These are phyloP conservation scores for Chrysocyon brachyurus DNA, from an alignment of 2,797 vertebrate genomes.

Conservation along the genomic window DNA sequence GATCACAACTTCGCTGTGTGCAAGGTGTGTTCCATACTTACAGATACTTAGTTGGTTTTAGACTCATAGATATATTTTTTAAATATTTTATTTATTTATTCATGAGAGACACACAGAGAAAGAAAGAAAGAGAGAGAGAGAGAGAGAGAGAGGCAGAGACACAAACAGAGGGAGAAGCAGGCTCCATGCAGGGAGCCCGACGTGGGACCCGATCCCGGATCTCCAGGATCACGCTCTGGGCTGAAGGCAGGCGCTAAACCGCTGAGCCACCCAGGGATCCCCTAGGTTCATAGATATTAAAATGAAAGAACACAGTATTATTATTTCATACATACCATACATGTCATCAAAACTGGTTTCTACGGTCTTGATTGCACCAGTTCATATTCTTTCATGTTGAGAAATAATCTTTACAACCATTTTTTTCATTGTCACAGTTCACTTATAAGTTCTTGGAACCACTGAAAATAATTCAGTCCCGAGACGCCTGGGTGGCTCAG, in stretches of 20 bases:
- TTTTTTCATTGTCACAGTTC: slow-evolving; percentile 8
- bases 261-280: too few species aligned
- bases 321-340: neutral
- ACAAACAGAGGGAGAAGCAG: too few species aligned
- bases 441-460: slow-evolving; percentile 39
- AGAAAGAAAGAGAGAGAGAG: too few species aligned
- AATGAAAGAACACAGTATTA: neutral
- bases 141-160: too few species aligned
- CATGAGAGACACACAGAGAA: too few species aligned
- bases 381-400: neutral
- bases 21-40: neutral
- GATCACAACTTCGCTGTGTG: neutral
- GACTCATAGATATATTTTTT: neutral
- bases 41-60: neutral
- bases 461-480: neutral
- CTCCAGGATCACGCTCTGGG: too few species aligned
- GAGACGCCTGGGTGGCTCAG: too few species aligned
- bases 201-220: too few species aligned
- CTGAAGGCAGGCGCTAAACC: too few species aligned
- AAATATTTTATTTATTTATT: too few species aligned
- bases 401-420: neutral
- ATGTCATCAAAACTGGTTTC: neutral
- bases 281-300: neutral
- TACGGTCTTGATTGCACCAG: neutral
- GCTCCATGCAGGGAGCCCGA: too few species aligned